Evolutionary conservation across 2,888 invertebrate species (phyloP), one percentile per base, ranked within the genome.

Genomic region (Lucinisca nassula): DNA sequence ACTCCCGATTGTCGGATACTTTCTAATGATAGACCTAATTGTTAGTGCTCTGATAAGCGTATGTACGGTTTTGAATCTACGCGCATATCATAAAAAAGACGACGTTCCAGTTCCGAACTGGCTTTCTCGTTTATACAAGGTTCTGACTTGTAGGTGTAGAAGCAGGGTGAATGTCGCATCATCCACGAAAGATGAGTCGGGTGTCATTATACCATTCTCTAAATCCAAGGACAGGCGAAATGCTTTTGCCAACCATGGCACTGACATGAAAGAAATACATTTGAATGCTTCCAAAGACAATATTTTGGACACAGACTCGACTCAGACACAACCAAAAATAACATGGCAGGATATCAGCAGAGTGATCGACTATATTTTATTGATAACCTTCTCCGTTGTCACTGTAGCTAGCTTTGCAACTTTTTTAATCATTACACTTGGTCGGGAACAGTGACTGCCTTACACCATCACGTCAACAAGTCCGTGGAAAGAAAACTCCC

Each of bases 1-100:
- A 4, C 82, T 90, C 73, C 87, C 90, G 2, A 73, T 90, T 2
- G 79, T 90, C 4, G 86, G 86, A 45, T 87, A 78, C 30, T 84
- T 85, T 61, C 82, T 90, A 27, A 82, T 82, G 21, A 14, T 51
- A 3, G 21, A 51, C 51, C 21, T 51, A 8, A 51, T 51, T 21
- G n/a, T 21, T 14, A 51, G 51, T 21, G 51, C 51, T 51, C 8
- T 51, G 4, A 51, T 51, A 51, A 51, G 17, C 4, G 3, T n/a
- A 4, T 12, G 4, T 3, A 14, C 51, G 10, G 4, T 51, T 21
- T 51, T 51, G n/a, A 51, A 51, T 21, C 21, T 51, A n/a, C 12
- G 51, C 21, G 4, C 21, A n/a, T 51, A 21, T 51, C 51, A 51
- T n/a, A 51, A 51, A n/a, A 3, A 8, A 12, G n/a, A n/a, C 3